Evolutionary conservation across 2,888 invertebrate species (phyloP).

Genomic region (Sesia bembeciformis): DNA sequence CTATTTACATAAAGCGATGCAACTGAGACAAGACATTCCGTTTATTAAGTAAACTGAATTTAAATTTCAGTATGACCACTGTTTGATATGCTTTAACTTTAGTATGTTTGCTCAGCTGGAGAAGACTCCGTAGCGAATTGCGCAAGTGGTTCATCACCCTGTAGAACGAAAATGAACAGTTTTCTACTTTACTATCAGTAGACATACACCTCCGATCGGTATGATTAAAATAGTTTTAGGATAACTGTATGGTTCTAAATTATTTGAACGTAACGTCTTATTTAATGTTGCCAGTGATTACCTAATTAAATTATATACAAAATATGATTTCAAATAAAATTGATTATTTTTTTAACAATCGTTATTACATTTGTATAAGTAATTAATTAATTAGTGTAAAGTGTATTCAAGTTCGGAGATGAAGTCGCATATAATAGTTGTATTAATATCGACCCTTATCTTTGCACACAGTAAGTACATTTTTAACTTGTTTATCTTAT

Average conservation of each 20-base stretch:
- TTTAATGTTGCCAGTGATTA: neutral
- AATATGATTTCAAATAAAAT: neutral
- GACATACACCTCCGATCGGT: too few species aligned
- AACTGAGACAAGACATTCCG: too few species aligned
- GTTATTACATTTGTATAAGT: neutral
- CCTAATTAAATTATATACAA: conserved; percentile 7
- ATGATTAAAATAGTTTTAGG: conserved; percentile 1
- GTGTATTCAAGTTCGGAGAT: conserved; percentile 9
- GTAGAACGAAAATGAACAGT: too few species aligned
- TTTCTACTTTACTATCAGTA: too few species aligned
- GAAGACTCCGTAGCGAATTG: conserved; percentile 21
- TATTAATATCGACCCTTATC: conserved; percentile 19
- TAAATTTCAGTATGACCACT: too few species aligned
- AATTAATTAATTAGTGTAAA: too few species aligned
- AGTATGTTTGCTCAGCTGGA: conserved; percentile 28
- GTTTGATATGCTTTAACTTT: too few species aligned
- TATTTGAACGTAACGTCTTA: neutral
- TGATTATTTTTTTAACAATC: neutral
- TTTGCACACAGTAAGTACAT: conserved; percentile 31
- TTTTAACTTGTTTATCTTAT: too few species aligned
- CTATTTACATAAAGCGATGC: too few species aligned
- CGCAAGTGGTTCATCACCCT: conserved; percentile 25
- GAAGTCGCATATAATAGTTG: conserved; percentile 27
- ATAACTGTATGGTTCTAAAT: neutral
- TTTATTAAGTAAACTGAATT: too few species aligned